A percentile compares a stretch with the other conserved stretches of the same genome.
Evolutionary conservation across 1,140 invertebrate species (phyloP).

Genomic region (Procambarus virginalis): DNA sequence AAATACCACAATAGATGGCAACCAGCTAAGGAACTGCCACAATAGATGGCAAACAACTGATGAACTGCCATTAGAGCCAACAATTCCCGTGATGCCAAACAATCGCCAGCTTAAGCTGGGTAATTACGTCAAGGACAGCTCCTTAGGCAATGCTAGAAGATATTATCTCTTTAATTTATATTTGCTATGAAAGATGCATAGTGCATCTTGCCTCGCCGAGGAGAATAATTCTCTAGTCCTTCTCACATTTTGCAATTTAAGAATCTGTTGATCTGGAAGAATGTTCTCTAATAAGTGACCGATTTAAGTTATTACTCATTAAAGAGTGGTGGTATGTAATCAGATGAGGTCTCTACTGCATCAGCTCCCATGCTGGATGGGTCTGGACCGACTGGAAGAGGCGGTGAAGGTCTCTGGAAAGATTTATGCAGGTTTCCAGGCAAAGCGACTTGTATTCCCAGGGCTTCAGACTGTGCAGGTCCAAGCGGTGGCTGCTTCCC

Average conservation of each 20-base stretch:
- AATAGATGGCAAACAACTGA: too few species aligned
- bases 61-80: too few species aligned
- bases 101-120: not conserved
- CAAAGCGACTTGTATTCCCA: too few species aligned
- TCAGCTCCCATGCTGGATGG: too few species aligned
- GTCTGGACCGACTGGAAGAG: not conserved
- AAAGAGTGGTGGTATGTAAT: conserved; percentile 22
- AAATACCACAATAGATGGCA: too few species aligned
- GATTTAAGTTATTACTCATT: conserved; percentile 26
- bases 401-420: not conserved
- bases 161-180: not conserved
- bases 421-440: too few species aligned
- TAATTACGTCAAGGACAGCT: not conserved
- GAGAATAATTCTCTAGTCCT: not conserved
- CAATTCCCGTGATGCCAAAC: too few species aligned
- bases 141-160: not conserved
- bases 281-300: conserved; percentile 23
- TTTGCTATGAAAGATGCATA: not conserved
- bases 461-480: too few species aligned
- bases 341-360: not conserved
- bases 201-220: not conserved
- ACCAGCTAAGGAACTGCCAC: too few species aligned
- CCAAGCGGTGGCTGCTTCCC: too few species aligned
- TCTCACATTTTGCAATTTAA: conserved; percentile 4
- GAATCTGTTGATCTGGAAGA: conserved; percentile 18